These are phyloP conservation scores for Mercenaria mercenaria DNA, from an alignment of 1,140 invertebrate species.

Conservation along the genomic window DNA sequence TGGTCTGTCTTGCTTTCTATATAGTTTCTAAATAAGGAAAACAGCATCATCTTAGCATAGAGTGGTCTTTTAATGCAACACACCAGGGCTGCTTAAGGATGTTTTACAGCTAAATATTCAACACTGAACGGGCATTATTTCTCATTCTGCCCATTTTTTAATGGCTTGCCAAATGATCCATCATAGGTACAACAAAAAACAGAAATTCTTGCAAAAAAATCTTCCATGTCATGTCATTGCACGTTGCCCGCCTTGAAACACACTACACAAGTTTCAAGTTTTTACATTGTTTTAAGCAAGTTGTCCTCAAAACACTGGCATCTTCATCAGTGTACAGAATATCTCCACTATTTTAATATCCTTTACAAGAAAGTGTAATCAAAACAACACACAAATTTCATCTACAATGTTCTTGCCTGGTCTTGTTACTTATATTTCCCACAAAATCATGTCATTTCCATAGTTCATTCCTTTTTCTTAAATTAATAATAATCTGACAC, in stretches of 20 bases:
- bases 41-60: neutral
- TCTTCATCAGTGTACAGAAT: too few species aligned
- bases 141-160: too few species aligned
- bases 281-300: too few species aligned
- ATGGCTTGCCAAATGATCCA: too few species aligned
- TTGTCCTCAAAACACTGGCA: too few species aligned
- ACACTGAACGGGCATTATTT: too few species aligned
- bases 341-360: too few species aligned
- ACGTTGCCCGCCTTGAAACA: slow-evolving; percentile 36
- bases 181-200: neutral
- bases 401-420: neutral
- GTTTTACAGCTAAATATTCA: too few species aligned
- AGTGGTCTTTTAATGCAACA: neutral
- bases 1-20: neutral
- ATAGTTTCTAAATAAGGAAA: neutral
- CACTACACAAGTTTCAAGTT: too few species aligned
- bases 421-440: slow-evolving; percentile 12
- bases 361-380: too few species aligned
- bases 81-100: too few species aligned
- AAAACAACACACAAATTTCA: too few species aligned
- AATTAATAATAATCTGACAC: neutral
- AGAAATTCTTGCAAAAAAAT: neutral
- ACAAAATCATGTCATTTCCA: neutral
- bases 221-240: slow-evolving; percentile 27
- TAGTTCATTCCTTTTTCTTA: neutral